Base-by-base conservation (phyloP, 2,888 invertebrate species). In the Trichopoda pennipes region DNA sequence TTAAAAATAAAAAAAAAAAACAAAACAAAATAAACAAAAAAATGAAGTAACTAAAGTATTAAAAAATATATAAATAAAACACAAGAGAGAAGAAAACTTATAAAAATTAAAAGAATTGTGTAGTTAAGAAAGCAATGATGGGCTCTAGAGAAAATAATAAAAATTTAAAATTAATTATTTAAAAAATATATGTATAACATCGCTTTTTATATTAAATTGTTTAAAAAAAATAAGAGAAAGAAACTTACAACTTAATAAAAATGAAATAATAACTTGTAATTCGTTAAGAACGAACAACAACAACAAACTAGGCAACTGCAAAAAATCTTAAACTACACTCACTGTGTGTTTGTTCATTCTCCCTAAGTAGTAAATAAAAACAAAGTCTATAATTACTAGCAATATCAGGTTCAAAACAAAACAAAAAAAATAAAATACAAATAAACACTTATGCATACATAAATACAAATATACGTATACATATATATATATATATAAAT, bases 11-110 rank as follows among this genome's bases (percentile, higher is more conserved):
- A 38, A 38, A 38, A 51, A 66, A n/a, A n/a, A n/a, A n/a, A n/a
- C n/a, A n/a, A n/a, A n/a, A n/a, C n/a, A 55, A 35, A 35, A 6
- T 8, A 3, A 38, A 38, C 10, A 38, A 51, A 66, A 72, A 75
- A 28, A 60, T 82, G 75, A 53, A 76, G 66, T 79, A 79, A 79
- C 72, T 72, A 76, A 77, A 76, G 79, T 79, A 82, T 82, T 79
- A 76, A 75, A 73, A 64, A 7, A 51, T n/a, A 55, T 23, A 60
- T 32, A 51, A 55, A 21, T 61, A 38, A 38, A 44, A 64, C 42
- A 60, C 38, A 56, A 61, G 16, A 77, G 7, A 28, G 28, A 28
- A 28, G 8, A 28, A 28, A 77, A 61, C 21, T 21, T 53, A 55
- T 49, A 14, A 32, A 63, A 44, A 44, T 51, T 68, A 49, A 70